Base-by-base conservation (phyloP, 2,113 vertebrate genomes). In the Chaetorhynchus papuensis region DNA sequence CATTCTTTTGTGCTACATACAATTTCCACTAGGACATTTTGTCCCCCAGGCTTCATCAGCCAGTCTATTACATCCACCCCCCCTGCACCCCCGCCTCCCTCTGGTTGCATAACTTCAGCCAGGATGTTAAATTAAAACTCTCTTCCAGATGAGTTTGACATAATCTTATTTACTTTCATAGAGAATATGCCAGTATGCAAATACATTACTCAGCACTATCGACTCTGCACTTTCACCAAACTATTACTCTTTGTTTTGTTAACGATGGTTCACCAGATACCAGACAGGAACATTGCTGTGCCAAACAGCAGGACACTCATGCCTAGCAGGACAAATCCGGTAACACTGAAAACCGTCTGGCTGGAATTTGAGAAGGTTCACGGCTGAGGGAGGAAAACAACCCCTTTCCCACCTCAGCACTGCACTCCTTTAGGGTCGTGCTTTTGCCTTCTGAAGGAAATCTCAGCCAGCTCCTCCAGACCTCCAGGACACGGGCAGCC, bases 11-110 rank as follows among this genome's bases (percentile, higher is more conserved):
- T 94, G 89, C 89, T 95, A 90, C 92, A 93, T 78, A 94, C 76
- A 97, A 94, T 96, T 97, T 97, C 96, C 96, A 97, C 89, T 93
- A 97, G 97, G 96, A 97, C 96, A 97, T 97, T 97, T 93, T 88
- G 90, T 97, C 94, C 96, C 97, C 64, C 49, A 90, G 94, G 96
- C 96, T 95, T 94, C 94, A 93, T 96, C 92, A 95, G 80, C 49
- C 79, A 57, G 68, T 56, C 60, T 84, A 92, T 91, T 94, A 76
- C 74, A 92, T 85, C 63, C 85, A 91, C 19, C 33, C 52, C 52
- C 33, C 60, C 28, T 18, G 2, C 68, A 33, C 15, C 26, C 82
- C 92, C 37, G 1, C 90, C 75, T 96, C n/a, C 75, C 60, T 94
- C 59, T 95, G 70, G 88, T 97, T 97, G 94, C 97, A 83, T 96